These are phyloP conservation scores for Aphis craccivora DNA, from an alignment of 1,140 invertebrate species.

Conservation along the genomic window DNA sequence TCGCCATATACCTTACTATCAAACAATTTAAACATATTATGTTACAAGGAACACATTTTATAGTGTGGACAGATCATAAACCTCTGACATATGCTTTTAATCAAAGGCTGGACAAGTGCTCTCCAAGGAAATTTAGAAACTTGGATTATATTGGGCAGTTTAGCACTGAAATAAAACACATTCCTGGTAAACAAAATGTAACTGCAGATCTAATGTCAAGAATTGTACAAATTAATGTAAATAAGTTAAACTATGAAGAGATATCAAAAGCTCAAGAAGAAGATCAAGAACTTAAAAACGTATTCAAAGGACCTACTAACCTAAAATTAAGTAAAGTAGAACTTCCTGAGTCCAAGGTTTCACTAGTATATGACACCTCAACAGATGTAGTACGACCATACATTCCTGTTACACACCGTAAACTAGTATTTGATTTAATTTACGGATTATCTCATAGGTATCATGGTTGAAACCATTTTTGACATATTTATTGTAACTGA, in stretches of 20 bases:
- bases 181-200: not conserved
- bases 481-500: too few relatives aligned
- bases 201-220: not conserved
- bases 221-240: conserved; percentile 11
- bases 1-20: conserved; percentile 65
- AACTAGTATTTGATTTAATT: not conserved
- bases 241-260: not conserved
- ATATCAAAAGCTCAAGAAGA: not conserved
- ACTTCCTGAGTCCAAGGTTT: not conserved
- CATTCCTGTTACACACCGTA: not conserved
- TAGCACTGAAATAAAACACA: not conserved
- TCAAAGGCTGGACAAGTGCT: not conserved
- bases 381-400: not conserved
- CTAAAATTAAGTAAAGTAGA: not conserved
- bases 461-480: too few relatives aligned
- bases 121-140: not conserved
- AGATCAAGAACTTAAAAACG: not conserved
- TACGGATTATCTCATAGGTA: not conserved
- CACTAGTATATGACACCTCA: not conserved
- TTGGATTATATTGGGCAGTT: not conserved
- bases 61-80: conserved; percentile 65
- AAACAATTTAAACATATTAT: conserved; percentile 65
- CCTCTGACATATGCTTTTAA: conserved; percentile 60
- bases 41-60: conserved; percentile 64
- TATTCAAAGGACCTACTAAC: not conserved